A percentile compares a stretch with the other conserved stretches of the same genome.
Evolutionary conservation across 1,140 invertebrate species (phyloP).

Genomic region (Zaprionus taronus): DNA sequence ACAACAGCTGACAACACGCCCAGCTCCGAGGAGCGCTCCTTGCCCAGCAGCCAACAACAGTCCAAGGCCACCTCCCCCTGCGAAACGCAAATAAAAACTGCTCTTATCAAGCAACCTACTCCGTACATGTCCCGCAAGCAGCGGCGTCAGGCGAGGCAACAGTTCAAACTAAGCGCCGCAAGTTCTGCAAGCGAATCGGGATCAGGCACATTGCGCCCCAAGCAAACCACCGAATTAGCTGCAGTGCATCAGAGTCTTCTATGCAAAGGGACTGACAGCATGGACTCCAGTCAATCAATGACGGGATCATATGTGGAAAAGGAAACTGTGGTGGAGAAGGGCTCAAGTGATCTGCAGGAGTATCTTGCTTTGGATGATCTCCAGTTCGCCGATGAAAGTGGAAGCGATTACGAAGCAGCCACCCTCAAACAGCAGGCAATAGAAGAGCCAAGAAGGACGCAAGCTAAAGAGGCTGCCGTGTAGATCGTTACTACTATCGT

Average conservation of each 20-base stretch:
- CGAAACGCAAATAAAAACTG: constrained; percentile 48
- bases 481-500: constrained; percentile 23
- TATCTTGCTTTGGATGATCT: constrained; percentile 85
- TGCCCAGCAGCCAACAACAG: constrained; percentile 57
- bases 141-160: constrained; percentile 65
- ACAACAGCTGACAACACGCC: constrained; percentile 73
- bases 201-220: constrained; percentile 17
- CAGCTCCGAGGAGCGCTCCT: constrained; percentile 67
- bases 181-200: constrained; percentile 19
- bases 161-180: constrained; percentile 48
- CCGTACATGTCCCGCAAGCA: constrained; percentile 77
- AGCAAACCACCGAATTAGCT: constrained; percentile 35
- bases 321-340: constrained; percentile 85
- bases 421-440: constrained; percentile 50
- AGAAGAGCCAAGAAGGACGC: constrained; percentile 25
- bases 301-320: constrained; percentile 84
- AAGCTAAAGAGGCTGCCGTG: constrained; percentile 60
- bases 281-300: constrained; percentile 69
- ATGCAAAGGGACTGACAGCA: constrained; percentile 37
- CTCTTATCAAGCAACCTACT: constrained; percentile 63
- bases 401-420: constrained; percentile 72
- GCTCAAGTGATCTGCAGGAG: constrained; percentile 75
- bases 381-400: constrained; percentile 85
- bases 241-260: constrained; percentile 49
- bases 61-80: constrained; percentile 70